phyloP scores from a whole-genome alignment of 2,888 invertebrate genomes.

The Acronicta aceris region DNA sequence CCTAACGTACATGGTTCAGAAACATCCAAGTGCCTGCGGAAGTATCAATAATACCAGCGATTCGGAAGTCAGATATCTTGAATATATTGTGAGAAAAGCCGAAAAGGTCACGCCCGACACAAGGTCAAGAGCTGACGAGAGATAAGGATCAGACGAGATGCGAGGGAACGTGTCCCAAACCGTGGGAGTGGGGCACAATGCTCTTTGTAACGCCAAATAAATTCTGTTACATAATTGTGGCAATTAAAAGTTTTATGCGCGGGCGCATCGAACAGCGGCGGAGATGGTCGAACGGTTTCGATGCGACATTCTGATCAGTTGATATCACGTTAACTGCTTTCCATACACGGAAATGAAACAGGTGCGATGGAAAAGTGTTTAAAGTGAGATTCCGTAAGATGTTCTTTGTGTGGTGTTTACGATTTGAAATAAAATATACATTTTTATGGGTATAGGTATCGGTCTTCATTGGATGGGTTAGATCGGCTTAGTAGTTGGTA shows the following conservation, averaged over 20 bases:
- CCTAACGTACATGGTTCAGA: conserved; percentile 18
- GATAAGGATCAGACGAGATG: conserved; percentile 72
- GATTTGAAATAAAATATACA: conserved; percentile 48
- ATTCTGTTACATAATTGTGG: conserved; percentile 79
- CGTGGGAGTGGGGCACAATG: conserved; percentile 80
- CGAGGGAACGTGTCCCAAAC: conserved; percentile 74
- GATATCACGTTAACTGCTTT: conserved; percentile 52
- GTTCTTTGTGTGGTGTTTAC: conserved; percentile 46
- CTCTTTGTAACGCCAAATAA: conserved; percentile 74
- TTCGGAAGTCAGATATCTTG: conserved; percentile 72
- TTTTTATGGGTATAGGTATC: conserved; percentile 36
- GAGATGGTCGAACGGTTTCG: conserved; percentile 42
- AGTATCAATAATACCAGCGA: conserved; percentile 66
- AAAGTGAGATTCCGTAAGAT: conserved; percentile 35
- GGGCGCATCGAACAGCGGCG: conserved; percentile 42
- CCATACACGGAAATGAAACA: conserved; percentile 49
- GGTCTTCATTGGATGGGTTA: conserved; percentile 18
- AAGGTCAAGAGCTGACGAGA: conserved; percentile 78
- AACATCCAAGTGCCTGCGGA: conserved; percentile 58
- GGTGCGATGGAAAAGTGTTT: conserved; percentile 45
- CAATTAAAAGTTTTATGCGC: conserved; percentile 78
- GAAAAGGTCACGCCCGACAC: conserved; percentile 75
- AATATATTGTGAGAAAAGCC: conserved; percentile 68
- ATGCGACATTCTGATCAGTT: conserved; percentile 62
- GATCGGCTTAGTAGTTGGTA: neutral